Percentiles rank a stretch among this genome's conserved stretches.
phyloP scores from a whole-genome alignment of 2,888 invertebrate genomes.

The Hyposoter didymator region DNA sequence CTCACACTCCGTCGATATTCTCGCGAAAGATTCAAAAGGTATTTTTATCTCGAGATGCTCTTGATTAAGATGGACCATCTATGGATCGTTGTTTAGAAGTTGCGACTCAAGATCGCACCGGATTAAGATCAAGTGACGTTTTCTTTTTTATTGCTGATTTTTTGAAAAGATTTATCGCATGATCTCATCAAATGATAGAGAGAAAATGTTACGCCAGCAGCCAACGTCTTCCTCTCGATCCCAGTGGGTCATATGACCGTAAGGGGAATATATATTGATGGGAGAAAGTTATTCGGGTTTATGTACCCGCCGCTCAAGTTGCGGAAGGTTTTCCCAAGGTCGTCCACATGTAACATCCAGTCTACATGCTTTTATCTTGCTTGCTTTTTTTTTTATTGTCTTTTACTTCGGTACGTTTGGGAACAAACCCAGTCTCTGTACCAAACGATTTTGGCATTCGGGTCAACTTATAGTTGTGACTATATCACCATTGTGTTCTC shows the following conservation, averaged over 20 bases:
- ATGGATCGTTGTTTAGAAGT: conserved; percentile 58
- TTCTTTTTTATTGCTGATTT: not conserved
- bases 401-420: conserved; percentile 13
- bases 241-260: not conserved
- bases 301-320: conserved; percentile 7
- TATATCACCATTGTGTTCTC: conserved; percentile 53
- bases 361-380: conserved; percentile 4
- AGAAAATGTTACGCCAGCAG: not conserved
- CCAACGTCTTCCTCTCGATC: not conserved
- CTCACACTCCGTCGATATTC: conserved; percentile 20
- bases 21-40: conserved; percentile 50
- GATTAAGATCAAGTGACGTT: conserved; percentile 24
- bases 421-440: conserved; percentile 22
- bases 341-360: conserved; percentile 29
- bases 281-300: conserved; percentile 61
- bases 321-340: conserved; percentile 67
- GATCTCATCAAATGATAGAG: conserved; percentile 56
- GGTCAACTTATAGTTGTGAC: conserved; percentile 70
- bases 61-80: conserved; percentile 60
- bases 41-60: conserved; percentile 59
- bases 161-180: conserved; percentile 18
- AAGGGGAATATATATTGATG: conserved; percentile 36
- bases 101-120: conserved; percentile 28
- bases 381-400: not conserved
- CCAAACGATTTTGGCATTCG: conserved; percentile 76